These are phyloP conservation scores for Gadopsis bispinosus DNA, from an alignment of 2,797 vertebrate genomes.

Conservation along the genomic window DNA sequence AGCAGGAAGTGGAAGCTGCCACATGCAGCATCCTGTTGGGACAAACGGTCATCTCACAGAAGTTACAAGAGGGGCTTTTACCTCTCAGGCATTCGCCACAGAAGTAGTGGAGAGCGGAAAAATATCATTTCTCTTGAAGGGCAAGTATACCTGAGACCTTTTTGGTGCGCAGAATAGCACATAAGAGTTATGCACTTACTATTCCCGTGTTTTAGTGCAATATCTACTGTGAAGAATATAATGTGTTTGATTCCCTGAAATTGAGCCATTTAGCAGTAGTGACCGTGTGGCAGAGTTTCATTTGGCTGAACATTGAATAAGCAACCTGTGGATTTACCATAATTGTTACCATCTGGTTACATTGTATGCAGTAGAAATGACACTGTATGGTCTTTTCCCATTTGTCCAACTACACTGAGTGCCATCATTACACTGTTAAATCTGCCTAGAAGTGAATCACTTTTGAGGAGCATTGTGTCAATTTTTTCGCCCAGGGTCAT, in stretches of 20 bases:
- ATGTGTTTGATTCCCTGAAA: slow-evolving; percentile 7
- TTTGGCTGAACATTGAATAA: slow-evolving; percentile 33
- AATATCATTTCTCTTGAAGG: slow-evolving; percentile 4
- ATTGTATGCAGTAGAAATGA: background rate
- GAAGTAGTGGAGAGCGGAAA: background rate
- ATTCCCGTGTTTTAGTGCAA: background rate
- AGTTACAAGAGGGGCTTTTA: slow-evolving; percentile 40
- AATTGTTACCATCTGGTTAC: slow-evolving; percentile 28
- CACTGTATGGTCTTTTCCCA: background rate
- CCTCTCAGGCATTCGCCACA: slow-evolving; percentile 23
- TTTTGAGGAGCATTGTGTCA: background rate
- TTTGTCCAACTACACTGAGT: background rate
- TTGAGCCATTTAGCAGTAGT: slow-evolving; percentile 14
- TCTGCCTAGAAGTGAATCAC: background rate
- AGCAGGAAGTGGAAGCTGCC: slow-evolving; percentile 53
- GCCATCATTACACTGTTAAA: slow-evolving; percentile 6
- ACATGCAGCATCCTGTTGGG: slow-evolving; percentile 35
- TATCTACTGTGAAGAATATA: background rate
- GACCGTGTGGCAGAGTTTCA: slow-evolving; percentile 11
- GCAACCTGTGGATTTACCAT: slow-evolving; percentile 18
- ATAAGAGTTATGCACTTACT: background rate
- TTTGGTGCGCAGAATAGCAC: background rate
- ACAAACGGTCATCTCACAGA: slow-evolving; percentile 36
- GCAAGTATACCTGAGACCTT: slow-evolving; percentile 1
- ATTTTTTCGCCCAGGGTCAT: slow-evolving; percentile 22